These are phyloP conservation scores for Fabriciana adippe DNA, from an alignment of 2,888 invertebrate genomes.

Conservation along the genomic window DNA sequence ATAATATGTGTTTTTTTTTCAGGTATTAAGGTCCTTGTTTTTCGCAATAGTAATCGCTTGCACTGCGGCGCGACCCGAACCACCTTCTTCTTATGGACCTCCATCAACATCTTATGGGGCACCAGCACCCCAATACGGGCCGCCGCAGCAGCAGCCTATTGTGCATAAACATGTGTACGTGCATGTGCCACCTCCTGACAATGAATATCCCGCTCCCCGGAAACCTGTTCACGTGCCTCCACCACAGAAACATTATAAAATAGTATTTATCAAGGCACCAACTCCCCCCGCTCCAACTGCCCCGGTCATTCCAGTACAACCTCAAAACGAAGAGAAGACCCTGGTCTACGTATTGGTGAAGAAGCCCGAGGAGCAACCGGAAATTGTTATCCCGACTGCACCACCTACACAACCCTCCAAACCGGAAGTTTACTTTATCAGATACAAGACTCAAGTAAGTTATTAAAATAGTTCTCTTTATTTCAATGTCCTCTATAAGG, in stretches of 20 bases:
- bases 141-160: constrained; percentile 88
- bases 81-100: constrained; percentile 82
- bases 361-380: constrained; percentile 93
- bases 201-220: constrained; percentile 86
- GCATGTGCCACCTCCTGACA: constrained; percentile 94
- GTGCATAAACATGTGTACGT: constrained; percentile 96
- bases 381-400: constrained; percentile 89
- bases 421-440: constrained; percentile 95
- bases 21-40: constrained; percentile 74
- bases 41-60: constrained; percentile 69
- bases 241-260: constrained; percentile 92
- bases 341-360: constrained; percentile 93
- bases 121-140: constrained; percentile 85
- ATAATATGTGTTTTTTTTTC: constrained; percentile 52
- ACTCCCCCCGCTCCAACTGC: constrained; percentile 84
- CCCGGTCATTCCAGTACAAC: constrained; percentile 85
- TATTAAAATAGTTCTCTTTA: background rate
- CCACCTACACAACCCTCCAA: constrained; percentile 93
- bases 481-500: too few species aligned
- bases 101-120: constrained; percentile 80
- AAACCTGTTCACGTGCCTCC: constrained; percentile 77
- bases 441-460: constrained; percentile 91
- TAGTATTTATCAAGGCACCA: constrained; percentile 90
- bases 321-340: constrained; percentile 94
- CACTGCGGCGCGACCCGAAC: constrained; percentile 79